A percentile compares a stretch with the other conserved stretches of the same genome.
Conservation (phyloP, 2,113 vertebrate genomes). For the Bostrychus sinensis region DNA sequence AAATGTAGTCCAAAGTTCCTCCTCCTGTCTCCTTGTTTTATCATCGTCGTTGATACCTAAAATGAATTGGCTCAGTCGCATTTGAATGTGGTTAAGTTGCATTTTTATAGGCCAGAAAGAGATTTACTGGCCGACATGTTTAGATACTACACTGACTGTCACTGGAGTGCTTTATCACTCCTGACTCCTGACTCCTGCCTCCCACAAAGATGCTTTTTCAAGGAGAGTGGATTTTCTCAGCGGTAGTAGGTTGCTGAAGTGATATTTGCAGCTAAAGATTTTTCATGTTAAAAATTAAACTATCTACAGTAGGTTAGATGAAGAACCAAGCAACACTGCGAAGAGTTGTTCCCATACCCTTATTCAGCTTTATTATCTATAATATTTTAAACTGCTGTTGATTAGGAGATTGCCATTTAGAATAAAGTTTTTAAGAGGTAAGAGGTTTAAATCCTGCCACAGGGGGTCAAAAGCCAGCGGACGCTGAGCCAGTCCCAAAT, state of each 20-base stretch:
- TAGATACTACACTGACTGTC: constrained; percentile 4
- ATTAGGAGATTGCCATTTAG: no score
- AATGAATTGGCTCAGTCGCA: constrained; percentile 3
- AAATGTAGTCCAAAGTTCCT: background rate
- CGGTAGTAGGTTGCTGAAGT: background rate
- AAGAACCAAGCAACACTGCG: no score
- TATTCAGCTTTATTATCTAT: no score
- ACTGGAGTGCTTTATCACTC: constrained; percentile 12
- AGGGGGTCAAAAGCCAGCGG: no score
- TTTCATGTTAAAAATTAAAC: no score
- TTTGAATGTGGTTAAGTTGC: constrained; percentile 8
- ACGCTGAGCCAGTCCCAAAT: no score
- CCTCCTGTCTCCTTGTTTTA: constrained; percentile 16
- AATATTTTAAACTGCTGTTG: no score
- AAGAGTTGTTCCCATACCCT: no score
- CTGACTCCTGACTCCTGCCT: constrained; percentile 27
- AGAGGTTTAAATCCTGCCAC: no score
- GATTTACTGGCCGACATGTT: constrained; percentile 11
- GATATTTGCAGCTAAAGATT: no score
- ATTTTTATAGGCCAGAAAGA: constrained; percentile 27
- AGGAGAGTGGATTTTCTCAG: constrained; percentile 30
- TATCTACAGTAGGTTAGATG: no score
- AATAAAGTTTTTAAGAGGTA: no score
- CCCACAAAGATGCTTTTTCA: background rate
- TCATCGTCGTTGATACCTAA: constrained; percentile 20